Evolutionary conservation across 2,888 invertebrate species (phyloP).

Genomic region (Melinopterus prodromus): DNA sequence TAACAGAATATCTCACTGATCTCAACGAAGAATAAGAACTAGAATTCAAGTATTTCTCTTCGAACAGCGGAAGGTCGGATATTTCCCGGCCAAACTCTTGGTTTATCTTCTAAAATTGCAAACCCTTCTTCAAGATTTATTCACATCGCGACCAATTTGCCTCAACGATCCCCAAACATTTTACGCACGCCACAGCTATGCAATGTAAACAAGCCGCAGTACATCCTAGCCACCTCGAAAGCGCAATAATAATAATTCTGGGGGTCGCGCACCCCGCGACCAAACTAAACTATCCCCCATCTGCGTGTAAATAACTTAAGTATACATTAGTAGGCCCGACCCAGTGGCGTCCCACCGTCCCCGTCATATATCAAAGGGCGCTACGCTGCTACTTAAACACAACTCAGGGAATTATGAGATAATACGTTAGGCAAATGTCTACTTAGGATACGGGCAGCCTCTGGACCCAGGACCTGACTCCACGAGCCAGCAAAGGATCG

Average conservation of each 20-base stretch:
- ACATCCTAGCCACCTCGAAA: background rate
- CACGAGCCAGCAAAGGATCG: constrained; percentile 31
- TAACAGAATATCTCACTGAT: too few species aligned
- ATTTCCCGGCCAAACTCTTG: too few species aligned
- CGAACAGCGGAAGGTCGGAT: too few species aligned
- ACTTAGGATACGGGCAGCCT: constrained; percentile 46
- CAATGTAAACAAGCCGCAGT: background rate
- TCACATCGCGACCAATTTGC: background rate
- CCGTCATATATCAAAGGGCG: constrained; percentile 56
- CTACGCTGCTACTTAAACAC: constrained; percentile 56
- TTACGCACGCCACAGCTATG: background rate
- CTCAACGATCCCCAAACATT: background rate
- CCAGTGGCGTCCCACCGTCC: constrained; percentile 25
- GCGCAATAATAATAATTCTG: constrained; percentile 4
- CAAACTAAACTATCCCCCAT: background rate
- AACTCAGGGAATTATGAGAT: constrained; percentile 59
- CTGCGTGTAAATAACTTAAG: constrained; percentile 56
- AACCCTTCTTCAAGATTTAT: background rate
- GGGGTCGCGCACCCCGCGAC: background rate
- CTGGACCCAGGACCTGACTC: constrained; percentile 14
- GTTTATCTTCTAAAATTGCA: too few species aligned
- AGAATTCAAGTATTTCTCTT: too few species aligned
- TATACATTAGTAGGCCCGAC: constrained; percentile 53
- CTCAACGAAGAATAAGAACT: too few species aligned
- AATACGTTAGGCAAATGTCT: constrained; percentile 59